Percentiles rank a stretch among this genome's conserved stretches.
These are phyloP conservation scores for Pocillopora meandrina DNA, from an alignment of 92 coral and sea anemone genomes.

Conservation along the genomic window DNA sequence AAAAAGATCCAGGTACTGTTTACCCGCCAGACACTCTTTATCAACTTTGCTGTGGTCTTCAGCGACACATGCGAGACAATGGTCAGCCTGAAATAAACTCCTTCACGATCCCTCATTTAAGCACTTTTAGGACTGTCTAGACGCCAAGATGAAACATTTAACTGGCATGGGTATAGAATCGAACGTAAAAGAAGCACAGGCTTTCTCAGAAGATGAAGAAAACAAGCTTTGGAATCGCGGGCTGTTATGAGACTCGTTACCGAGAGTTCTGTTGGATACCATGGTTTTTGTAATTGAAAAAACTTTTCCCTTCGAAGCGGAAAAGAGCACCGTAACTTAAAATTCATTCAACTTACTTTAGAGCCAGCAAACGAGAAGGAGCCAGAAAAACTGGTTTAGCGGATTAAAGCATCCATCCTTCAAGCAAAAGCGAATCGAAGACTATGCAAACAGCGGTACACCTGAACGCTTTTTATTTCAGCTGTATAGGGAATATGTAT, in stretches of 20 bases:
- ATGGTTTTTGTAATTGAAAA: constrained; percentile 44
- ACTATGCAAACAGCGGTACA: constrained; percentile 30
- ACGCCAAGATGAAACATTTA: constrained; percentile 55
- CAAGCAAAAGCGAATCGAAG: constrained; percentile 40
- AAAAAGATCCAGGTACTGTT: no score
- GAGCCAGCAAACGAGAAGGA: constrained; percentile 50
- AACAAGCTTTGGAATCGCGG: constrained; percentile 35
- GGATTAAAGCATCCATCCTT: constrained; percentile 49
- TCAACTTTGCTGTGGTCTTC: no score
- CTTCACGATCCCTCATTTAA: constrained; percentile 34
- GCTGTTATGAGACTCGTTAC: constrained; percentile 44
- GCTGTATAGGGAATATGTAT: constrained; percentile 35
- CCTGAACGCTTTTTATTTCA: constrained; percentile 47
- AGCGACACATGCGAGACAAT: no score
- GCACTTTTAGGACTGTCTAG: constrained; percentile 50
- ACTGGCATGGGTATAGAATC: constrained; percentile 37
- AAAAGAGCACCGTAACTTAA: constrained; percentile 40
- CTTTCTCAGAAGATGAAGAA: constrained; percentile 47
- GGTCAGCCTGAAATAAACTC: constrained; percentile 7
- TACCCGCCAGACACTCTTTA: no score
- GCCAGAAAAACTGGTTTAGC: constrained; percentile 56
- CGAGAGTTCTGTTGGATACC: constrained; percentile 39
- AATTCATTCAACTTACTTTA: constrained; percentile 45
- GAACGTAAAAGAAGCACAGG: constrained; percentile 44
- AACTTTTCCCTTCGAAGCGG: constrained; percentile 47